A percentile compares a stretch with the other conserved stretches of the same genome.
These are phyloP conservation scores for Octomys mimax DNA, from an alignment of 2,797 vertebrate species.

Conservation along the genomic window DNA sequence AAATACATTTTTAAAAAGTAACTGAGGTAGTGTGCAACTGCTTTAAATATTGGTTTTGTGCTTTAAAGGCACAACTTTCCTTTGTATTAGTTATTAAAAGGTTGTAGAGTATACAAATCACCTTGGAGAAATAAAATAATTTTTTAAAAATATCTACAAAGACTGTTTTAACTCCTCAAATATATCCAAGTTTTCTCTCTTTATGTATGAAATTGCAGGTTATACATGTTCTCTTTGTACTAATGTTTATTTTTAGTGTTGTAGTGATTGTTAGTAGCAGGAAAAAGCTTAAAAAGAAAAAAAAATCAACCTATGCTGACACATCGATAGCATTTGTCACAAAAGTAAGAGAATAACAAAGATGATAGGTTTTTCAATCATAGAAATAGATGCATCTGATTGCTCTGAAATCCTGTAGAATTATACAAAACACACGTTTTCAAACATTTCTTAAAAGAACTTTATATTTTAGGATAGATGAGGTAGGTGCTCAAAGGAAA, in stretches of 20 bases:
- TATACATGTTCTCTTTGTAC: constrained; percentile 44
- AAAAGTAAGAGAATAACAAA: constrained; percentile 42
- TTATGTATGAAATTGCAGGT: neutral
- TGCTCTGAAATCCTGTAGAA: constrained; percentile 53
- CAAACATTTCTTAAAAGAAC: neutral
- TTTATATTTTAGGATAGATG: neutral
- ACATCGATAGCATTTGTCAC: neutral
- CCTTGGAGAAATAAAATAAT: constrained; percentile 24
- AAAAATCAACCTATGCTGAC: neutral
- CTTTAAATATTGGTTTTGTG: constrained; percentile 40
- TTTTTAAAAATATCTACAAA: constrained; percentile 50
- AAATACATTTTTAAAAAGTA: neutral
- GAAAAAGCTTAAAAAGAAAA: constrained; percentile 36
- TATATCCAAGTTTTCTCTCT: constrained; percentile 22
- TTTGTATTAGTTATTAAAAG: constrained; percentile 29
- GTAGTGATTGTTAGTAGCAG: constrained; percentile 24
- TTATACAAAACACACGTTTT: constrained; percentile 16
- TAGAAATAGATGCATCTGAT: neutral
- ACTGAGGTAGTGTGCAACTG: neutral
- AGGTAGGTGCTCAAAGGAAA: neutral
- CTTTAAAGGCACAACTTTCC: constrained; percentile 23
- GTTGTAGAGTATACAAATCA: neutral
- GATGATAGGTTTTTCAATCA: constrained; percentile 29
- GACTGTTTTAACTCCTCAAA: constrained; percentile 43
- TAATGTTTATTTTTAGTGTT: constrained; percentile 41